A percentile compares a stretch with the other conserved stretches of the same genome.
These are phyloP conservation scores for Motacilla alba DNA, from an alignment of 2,113 vertebrate species.

Conservation along the genomic window DNA sequence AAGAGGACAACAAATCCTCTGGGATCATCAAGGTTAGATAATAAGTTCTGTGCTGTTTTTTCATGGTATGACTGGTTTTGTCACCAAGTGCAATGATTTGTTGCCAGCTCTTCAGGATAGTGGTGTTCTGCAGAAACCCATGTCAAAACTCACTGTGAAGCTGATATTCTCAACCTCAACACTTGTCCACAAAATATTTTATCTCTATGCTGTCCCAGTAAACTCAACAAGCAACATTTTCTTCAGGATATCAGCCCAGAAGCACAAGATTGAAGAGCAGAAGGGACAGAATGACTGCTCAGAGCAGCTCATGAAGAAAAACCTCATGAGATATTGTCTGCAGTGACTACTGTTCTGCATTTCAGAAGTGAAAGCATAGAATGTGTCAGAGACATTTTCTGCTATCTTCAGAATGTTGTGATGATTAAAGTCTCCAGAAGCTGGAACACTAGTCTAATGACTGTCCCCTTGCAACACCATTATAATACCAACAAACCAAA, in stretches of 20 bases:
- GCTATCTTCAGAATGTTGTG: neutral
- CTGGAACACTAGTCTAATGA: neutral
- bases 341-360: neutral
- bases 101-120: neutral
- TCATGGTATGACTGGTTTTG: neutral
- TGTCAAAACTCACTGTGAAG: neutral
- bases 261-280: neutral
- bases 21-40: neutral
- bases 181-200: neutral
- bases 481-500: neutral
- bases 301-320: neutral
- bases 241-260: neutral
- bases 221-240: neutral
- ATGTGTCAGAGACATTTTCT: neutral
- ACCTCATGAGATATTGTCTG: accelerated
- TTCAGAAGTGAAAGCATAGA: neutral
- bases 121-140: neutral
- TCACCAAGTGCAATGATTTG: neutral
- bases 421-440: neutral
- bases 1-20: neutral
- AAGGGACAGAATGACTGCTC: neutral
- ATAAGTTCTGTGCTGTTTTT: neutral
- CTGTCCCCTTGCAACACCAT: neutral
- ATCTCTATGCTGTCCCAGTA: neutral
- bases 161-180: neutral